Evolutionary conservation across 1,140 invertebrate genomes (phyloP).

Genomic region (Homalodisca vitripennis): DNA sequence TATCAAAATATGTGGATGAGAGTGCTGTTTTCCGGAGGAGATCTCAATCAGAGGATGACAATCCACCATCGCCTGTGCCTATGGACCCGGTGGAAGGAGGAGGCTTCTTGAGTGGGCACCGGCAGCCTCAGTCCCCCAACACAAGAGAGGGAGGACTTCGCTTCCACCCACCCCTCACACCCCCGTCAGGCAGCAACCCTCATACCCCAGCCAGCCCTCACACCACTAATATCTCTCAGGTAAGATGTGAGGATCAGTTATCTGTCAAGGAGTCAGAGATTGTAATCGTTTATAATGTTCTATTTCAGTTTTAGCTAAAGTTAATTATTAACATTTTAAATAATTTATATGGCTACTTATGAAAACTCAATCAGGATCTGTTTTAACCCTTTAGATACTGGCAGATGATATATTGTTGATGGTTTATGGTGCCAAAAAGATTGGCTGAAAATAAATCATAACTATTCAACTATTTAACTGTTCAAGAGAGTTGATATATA

Average conservation of each 20-base stretch:
- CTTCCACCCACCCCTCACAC: slow-evolving; percentile 75
- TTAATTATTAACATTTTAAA: too few relatives aligned
- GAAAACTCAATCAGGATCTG: too few relatives aligned
- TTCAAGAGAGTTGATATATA: too few relatives aligned
- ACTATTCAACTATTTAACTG: too few relatives aligned
- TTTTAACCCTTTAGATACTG: too few relatives aligned
- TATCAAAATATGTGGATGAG: slow-evolving; percentile 93
- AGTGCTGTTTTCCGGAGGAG: slow-evolving; percentile 73
- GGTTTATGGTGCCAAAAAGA: too few relatives aligned
- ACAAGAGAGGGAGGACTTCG: slow-evolving; percentile 61
- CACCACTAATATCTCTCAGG: slow-evolving; percentile 57
- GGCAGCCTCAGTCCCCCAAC: slow-evolving; percentile 66
- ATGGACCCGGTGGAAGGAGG: slow-evolving; percentile 61
- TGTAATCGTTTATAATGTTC: too few relatives aligned
- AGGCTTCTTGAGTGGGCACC: slow-evolving; percentile 49
- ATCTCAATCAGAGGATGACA: slow-evolving; percentile 92
- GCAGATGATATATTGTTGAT: too few relatives aligned
- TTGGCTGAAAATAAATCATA: too few relatives aligned
- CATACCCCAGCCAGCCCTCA: slow-evolving; percentile 85
- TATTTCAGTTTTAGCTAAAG: too few relatives aligned
- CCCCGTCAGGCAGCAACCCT: slow-evolving; percentile 79
- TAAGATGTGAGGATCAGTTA: slow-evolving; percentile 37
- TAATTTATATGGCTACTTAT: too few relatives aligned
- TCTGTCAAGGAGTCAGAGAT: too few relatives aligned
- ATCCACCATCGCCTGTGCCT: slow-evolving; percentile 89